A percentile compares a stretch with the other conserved stretches of the same genome.
Conservation (phyloP, 2,797 vertebrate genomes). For the Hemitrygon akajei region DNA sequence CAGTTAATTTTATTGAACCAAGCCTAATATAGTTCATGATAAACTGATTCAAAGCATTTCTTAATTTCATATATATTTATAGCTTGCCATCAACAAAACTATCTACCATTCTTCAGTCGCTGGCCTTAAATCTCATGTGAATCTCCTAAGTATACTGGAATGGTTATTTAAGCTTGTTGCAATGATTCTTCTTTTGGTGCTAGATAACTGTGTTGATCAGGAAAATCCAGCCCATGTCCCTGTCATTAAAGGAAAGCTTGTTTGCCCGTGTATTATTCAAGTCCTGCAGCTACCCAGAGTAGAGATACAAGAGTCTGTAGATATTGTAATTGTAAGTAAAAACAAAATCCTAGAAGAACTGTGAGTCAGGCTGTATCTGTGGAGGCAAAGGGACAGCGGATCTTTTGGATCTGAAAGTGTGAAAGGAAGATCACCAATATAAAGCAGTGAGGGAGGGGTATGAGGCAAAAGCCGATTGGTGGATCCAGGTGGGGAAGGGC, state of each 20-base stretch:
- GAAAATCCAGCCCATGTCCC: background rate
- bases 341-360: too few species aligned
- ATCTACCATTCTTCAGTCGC: background rate
- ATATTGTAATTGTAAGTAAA: too few species aligned
- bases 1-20: background rate
- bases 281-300: background rate
- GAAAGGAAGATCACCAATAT: too few species aligned
- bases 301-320: too few species aligned
- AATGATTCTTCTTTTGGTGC: background rate
- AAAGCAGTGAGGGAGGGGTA: too few species aligned
- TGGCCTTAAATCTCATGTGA: background rate
- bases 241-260: background rate
- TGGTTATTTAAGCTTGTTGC: background rate
- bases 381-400: too few species aligned
- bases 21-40: background rate
- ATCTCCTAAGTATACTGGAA: too few species aligned
- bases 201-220: background rate
- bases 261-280: background rate
- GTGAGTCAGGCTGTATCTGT: too few species aligned
- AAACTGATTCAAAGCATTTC: background rate
- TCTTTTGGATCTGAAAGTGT: too few species aligned
- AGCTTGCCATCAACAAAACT: background rate
- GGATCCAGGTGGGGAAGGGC: too few species aligned
- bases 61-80: background rate
- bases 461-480: too few species aligned